Evolutionary conservation across 2,113 vertebrate species (phyloP).

Genomic region (Pristiophorus japonicus): DNA sequence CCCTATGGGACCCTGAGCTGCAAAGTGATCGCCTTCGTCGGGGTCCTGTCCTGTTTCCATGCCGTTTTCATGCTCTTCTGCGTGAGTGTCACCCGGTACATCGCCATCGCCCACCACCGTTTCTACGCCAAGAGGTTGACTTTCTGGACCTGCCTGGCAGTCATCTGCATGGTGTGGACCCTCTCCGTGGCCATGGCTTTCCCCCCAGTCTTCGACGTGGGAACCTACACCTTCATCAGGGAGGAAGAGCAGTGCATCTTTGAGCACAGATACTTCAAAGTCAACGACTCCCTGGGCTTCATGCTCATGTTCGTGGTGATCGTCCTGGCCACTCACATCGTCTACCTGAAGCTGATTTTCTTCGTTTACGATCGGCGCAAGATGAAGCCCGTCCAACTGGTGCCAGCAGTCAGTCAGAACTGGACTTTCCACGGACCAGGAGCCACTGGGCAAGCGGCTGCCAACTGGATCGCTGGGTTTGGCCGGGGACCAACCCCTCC

Average conservation of each 20-base stretch:
- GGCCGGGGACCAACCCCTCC: conserved; percentile 87
- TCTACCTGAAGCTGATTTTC: conserved; percentile 85
- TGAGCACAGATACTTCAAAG: conserved; percentile 89
- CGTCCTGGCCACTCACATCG: conserved; percentile 82
- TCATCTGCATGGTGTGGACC: conserved; percentile 91
- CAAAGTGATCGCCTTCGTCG: conserved; percentile 90
- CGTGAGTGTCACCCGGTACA: conserved; percentile 86
- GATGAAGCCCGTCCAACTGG: conserved; percentile 89
- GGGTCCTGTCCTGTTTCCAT: conserved; percentile 86
- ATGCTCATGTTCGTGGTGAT: conserved; percentile 91
- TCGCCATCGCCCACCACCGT: conserved; percentile 88
- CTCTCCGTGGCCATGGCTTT: conserved; percentile 89
- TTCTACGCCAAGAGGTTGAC: conserved; percentile 93
- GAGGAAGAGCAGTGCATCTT: conserved; percentile 93
- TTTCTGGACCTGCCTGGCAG: conserved; percentile 84
- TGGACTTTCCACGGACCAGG: conserved; percentile 93
- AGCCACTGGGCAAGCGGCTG: conserved; percentile 85
- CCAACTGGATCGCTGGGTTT: conserved; percentile 90
- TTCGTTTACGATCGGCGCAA: conserved; percentile 89
- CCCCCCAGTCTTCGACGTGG: conserved; percentile 83
- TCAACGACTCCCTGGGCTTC: conserved; percentile 88
- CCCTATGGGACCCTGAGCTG: conserved; percentile 84
- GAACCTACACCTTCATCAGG: conserved; percentile 86
- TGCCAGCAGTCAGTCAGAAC: conserved; percentile 90
- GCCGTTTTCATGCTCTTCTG: conserved; percentile 93